Conservation (phyloP, 2,113 vertebrate species). For the Myotis lucifugus region DNA sequence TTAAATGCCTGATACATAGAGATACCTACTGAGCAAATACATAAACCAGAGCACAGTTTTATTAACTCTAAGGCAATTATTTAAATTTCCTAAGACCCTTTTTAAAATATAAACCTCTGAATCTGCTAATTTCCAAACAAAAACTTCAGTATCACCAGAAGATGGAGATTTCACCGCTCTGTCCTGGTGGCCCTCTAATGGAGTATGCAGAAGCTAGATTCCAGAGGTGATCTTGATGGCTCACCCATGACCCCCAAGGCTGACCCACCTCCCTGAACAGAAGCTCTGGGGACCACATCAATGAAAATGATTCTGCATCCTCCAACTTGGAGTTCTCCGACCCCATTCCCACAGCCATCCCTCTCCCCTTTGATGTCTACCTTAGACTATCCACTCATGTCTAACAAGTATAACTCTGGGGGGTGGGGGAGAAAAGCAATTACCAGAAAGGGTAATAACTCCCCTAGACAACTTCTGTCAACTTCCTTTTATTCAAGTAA, state of each 20-base stretch:
- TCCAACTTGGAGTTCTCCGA: background rate
- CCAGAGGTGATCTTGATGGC: background rate
- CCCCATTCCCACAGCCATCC: background rate
- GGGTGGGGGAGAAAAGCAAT: background rate
- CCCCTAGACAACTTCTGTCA: background rate
- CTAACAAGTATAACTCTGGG: background rate
- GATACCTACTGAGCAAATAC: background rate
- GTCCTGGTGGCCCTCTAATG: too few species aligned
- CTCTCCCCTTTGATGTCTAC: background rate
- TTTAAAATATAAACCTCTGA: background rate
- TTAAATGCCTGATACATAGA: background rate
- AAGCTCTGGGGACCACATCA: background rate
- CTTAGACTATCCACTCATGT: background rate
- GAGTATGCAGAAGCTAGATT: background rate
- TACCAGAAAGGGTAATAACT: background rate
- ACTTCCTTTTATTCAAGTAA: background rate
- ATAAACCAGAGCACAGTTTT: background rate
- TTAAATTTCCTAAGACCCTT: background rate
- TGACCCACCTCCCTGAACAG: background rate
- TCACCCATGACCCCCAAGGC: background rate
- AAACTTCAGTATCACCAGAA: background rate
- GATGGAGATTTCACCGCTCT: background rate
- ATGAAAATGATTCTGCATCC: background rate
- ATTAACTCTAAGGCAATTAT: background rate
- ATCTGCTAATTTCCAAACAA: conserved; percentile 10